A percentile compares a stretch with the other conserved stretches of the same genome.
Evolutionary conservation across 2,113 vertebrate genomes (phyloP).

Genomic region (Thymallus thymallus): DNA sequence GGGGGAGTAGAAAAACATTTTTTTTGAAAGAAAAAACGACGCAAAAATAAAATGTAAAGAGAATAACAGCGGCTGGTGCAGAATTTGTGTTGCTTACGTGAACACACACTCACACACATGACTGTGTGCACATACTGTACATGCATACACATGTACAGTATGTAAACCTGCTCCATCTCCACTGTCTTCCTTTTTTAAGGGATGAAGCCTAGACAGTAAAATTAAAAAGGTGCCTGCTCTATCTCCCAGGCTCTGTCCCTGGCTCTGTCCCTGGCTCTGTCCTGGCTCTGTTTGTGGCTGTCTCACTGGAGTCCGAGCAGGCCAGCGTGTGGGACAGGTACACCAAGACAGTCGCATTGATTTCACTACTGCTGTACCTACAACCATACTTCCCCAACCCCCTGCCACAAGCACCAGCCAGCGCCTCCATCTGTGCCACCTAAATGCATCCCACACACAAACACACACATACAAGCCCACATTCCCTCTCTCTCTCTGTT

Average conservation of each 20-base stretch:
- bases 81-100: background rate
- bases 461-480: constrained; percentile 65
- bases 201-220: constrained; percentile 37
- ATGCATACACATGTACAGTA: too few relatives aligned
- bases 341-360: constrained; percentile 60
- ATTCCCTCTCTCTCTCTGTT: constrained; percentile 59
- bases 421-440: constrained; percentile 66
- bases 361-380: constrained; percentile 66
- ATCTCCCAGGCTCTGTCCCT: constrained; percentile 64
- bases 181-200: constrained; percentile 48
- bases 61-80: constrained; percentile 45
- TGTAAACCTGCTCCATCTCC: constrained; percentile 56
- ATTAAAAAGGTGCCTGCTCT: constrained; percentile 44
- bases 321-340: constrained; percentile 62
- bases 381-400: constrained; percentile 50
- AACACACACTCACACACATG: constrained; percentile 18
- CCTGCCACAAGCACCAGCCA: constrained; percentile 42
- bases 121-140: constrained; percentile 23
- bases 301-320: constrained; percentile 62
- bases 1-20: constrained; percentile 17
- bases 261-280: constrained; percentile 64
- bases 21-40: background rate
- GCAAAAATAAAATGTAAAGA: constrained; percentile 25
- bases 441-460: constrained; percentile 52
- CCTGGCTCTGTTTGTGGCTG: constrained; percentile 61